Conservation (phyloP, 2,113 vertebrate species). For the Ornithorhynchus anatinus region DNA sequence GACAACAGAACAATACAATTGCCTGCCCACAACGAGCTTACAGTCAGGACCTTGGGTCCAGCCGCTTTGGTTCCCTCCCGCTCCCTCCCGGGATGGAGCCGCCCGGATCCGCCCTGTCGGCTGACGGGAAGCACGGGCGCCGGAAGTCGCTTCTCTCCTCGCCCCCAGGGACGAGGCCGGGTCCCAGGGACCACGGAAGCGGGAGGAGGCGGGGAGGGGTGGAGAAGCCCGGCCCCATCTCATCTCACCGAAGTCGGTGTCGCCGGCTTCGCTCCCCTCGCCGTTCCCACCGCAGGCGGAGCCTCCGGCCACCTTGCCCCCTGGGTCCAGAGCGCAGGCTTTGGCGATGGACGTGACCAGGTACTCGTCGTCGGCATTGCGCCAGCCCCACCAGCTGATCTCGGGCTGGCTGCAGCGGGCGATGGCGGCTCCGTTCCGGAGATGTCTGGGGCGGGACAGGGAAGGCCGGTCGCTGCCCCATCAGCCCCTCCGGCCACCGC, state of each 20-base stretch:
- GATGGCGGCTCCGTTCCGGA: slow-evolving; percentile 90
- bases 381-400: slow-evolving; percentile 99
- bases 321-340: slow-evolving; percentile 89
- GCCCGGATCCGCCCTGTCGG: neutral
- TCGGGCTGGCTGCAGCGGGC: slow-evolving; percentile 97
- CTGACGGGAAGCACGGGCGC: neutral
- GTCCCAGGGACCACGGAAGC: neutral
- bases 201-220: neutral
- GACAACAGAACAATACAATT: rapidly evolving
- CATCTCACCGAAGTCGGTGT: slow-evolving; percentile 91
- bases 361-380: slow-evolving; percentile 95
- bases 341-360: slow-evolving; percentile 95
- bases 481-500: neutral
- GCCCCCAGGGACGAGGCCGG: neutral
- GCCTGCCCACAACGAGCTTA: rapidly evolving
- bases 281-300: slow-evolving; percentile 59
- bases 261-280: slow-evolving; percentile 82
- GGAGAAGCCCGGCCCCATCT: neutral
- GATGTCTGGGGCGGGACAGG: slow-evolving; percentile 74
- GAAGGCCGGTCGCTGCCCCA: neutral
- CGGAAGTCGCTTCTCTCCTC: neutral
- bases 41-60: rapidly evolving
- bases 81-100: neutral
- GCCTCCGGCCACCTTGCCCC: slow-evolving; percentile 54
- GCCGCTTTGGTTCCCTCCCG: neutral